Evolutionary conservation across 2,888 invertebrate species (phyloP), one percentile per base, ranked within the genome.

Genomic region (Spicauda simplicius): DNA sequence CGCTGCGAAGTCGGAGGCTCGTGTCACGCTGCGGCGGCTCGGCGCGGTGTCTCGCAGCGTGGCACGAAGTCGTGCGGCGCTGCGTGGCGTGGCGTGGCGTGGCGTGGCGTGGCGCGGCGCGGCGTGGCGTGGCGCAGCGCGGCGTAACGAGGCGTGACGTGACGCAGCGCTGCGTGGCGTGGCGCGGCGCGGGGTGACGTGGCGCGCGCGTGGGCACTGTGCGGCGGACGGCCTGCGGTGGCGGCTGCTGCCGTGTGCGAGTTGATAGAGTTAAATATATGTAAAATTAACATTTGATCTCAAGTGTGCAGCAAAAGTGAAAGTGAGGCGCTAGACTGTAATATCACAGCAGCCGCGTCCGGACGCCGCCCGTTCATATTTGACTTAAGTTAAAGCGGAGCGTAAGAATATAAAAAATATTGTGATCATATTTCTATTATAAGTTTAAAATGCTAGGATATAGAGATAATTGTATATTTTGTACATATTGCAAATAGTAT

Each of bases 401-500:
- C 82, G 83, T 89, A 89, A 90, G 84, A 82, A 87, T 88, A 91
- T 90, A 89, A 90, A 90, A 88, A 88, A 91, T 91, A 93, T 91
- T 93, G 93, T 93, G 93, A 93, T 93, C 92, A 90, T 92, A 91
- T 92, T 91, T 91, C 91, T 91, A 89, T 85, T 86, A 80, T 91
- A 92, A 81, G 88, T 87, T 87, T 86, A 88, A 90, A 86, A 80
- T 85, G 87, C 87, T 92, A 91, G 90, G 81, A 79, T 80, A 78
- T 91, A 88, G 88, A 85, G 77, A 76, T 91, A 91, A 90, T 83
- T 93, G 93, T 93, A 93, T 91, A 93, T 93, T 93, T 93, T 93
- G 93, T 93, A 93, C 90, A 93, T 93, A 93, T 88, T 93, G 91
- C 91, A 87, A 88, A 93, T 93, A 93, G 91, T 93, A 93, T 93